Percentiles rank a stretch among this genome's conserved stretches.
phyloP scores from a whole-genome alignment of 2,888 invertebrate genomes.

The Axea sp. region DNA sequence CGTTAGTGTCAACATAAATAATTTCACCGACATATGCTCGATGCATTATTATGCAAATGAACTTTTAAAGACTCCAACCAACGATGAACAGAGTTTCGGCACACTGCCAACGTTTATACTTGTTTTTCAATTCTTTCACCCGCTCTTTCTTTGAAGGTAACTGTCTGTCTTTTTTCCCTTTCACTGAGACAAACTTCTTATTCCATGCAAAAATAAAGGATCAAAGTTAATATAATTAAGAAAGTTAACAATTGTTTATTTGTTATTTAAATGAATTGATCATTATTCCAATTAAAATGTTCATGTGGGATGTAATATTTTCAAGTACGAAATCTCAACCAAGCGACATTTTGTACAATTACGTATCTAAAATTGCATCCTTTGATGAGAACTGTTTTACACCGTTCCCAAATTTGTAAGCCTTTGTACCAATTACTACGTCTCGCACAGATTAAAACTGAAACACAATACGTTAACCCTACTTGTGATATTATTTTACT shows the following conservation, averaged over 20 bases:
- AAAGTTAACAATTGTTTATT: too few species aligned
- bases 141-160: conserved; percentile 17
- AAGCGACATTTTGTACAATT: conserved; percentile 43
- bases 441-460: conserved; percentile 47
- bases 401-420: conserved; percentile 25
- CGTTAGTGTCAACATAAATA: conserved; percentile 50
- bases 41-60: conserved; percentile 77
- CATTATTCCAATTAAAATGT: too few species aligned
- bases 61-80: conserved; percentile 71
- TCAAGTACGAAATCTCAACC: background rate
- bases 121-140: conserved; percentile 65
- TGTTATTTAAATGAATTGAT: too few species aligned
- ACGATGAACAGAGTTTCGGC: conserved; percentile 66
- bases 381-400: conserved; percentile 50
- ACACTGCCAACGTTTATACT: conserved; percentile 66
- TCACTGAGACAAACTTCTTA: background rate
- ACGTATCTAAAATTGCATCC: conserved; percentile 43
- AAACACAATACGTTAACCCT: conserved; percentile 48
- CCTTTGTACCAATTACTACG: conserved; percentile 48
- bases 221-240: too few species aligned
- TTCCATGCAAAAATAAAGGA: too few species aligned
- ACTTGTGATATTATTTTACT: conserved; percentile 47
- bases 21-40: conserved; percentile 70
- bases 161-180: background rate
- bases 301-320: background rate